Conservation (phyloP, 2,113 vertebrate species). For the Forbesichthys agassizii region DNA sequence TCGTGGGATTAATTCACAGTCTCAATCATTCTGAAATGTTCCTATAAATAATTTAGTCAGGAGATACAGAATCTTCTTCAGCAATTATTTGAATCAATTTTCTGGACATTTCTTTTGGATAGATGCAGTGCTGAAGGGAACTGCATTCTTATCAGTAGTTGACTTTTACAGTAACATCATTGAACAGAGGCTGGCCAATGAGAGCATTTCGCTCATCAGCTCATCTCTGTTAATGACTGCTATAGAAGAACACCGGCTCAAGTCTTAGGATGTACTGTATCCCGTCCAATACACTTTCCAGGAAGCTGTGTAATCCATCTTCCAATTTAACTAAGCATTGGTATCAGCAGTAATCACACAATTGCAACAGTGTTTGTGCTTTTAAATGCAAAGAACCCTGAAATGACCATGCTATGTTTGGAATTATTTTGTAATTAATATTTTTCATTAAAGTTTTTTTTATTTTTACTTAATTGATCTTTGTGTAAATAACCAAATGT, state of each 20-base stretch:
- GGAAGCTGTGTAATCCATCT: slow-evolving; percentile 59
- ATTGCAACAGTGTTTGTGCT: slow-evolving; percentile 7
- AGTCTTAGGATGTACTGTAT: slow-evolving; percentile 37
- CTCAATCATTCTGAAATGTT: slow-evolving; percentile 63
- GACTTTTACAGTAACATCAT: slow-evolving; percentile 8
- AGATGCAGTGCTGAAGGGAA: slow-evolving; percentile 30
- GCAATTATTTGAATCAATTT: slow-evolving; percentile 58
- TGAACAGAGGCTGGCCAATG: slow-evolving; percentile 15
- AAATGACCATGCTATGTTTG: too few species aligned
- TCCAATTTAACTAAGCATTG: slow-evolving; percentile 46
- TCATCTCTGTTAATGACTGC: slow-evolving; percentile 46
- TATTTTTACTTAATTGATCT: slow-evolving; percentile 11
- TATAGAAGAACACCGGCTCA: slow-evolving; percentile 47
- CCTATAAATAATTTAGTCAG: slow-evolving; percentile 65
- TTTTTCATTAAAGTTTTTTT: background rate
- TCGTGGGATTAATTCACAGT: slow-evolving; percentile 70
- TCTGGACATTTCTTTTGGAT: slow-evolving; percentile 28
- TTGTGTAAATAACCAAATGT: background rate
- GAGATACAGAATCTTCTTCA: slow-evolving; percentile 46
- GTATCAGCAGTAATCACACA: slow-evolving; percentile 8
- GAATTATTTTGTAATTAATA: too few species aligned
- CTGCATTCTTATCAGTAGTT: slow-evolving; percentile 36
- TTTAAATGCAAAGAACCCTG: too few species aligned
- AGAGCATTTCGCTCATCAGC: slow-evolving; percentile 27
- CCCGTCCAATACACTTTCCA: slow-evolving; percentile 57